These are phyloP conservation scores for Harlomillsia oculata DNA, from an alignment of 1,140 invertebrate genomes.

Conservation along the genomic window DNA sequence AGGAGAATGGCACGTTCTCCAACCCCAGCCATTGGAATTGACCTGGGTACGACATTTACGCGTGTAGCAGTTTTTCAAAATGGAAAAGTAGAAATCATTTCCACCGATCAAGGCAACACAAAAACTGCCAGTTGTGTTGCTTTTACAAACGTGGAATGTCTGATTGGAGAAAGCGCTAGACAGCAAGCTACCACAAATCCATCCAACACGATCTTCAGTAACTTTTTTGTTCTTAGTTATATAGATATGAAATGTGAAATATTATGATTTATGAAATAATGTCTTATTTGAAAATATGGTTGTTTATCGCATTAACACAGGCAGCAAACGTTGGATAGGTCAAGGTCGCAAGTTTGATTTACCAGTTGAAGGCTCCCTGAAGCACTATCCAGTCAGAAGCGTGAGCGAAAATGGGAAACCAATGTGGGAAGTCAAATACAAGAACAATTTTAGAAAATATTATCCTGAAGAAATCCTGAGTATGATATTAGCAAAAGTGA, in stretches of 20 bases:
- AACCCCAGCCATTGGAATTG: too few species aligned
- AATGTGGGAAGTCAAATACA: background rate
- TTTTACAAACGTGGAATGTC: background rate
- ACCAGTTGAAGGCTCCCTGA: too few species aligned
- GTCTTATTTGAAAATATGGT: too few species aligned
- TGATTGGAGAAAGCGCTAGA: background rate
- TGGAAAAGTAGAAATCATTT: background rate
- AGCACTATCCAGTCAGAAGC: too few species aligned
- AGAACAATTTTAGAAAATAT: slow-evolving; percentile 40
- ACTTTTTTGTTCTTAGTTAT: too few species aligned
- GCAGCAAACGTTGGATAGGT: too few species aligned
- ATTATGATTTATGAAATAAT: too few species aligned
- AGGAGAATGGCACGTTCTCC: too few species aligned
- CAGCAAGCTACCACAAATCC: background rate
- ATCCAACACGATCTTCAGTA: background rate
- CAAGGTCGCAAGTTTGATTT: too few species aligned
- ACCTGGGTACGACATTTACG: background rate
- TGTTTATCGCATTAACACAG: too few species aligned
- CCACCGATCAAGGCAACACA: background rate
- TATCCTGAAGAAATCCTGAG: slow-evolving; percentile 48
- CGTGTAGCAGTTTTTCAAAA: background rate
- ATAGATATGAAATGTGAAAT: too few species aligned
- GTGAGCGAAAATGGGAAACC: too few species aligned
- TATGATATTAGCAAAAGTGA: slow-evolving; percentile 48
- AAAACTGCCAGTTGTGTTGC: background rate